Base-by-base conservation (phyloP, 2,113 vertebrate genomes). In the Bufo gargarizans region DNA sequence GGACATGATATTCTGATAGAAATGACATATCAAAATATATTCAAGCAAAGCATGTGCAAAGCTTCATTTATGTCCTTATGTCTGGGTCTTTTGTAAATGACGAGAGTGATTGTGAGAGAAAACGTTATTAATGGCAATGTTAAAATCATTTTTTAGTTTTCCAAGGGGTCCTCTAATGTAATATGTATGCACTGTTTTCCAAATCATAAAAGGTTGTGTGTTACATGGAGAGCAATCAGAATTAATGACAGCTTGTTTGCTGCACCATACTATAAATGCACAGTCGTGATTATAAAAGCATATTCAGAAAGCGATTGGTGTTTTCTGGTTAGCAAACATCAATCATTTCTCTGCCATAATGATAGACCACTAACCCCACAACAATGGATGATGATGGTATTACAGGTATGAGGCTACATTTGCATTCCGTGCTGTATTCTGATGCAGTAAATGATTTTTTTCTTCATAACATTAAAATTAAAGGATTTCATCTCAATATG, bases 261-360 rank as follows among this genome's bases (percentile, higher is more conserved):
- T 17, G 56, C 17, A 17, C 12, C 13, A 3, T 19, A 11, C 22
- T 59, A 8, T 58, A 61, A 58, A 81, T 45, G 59, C 33, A 59
- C 22, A 17, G 47, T n/a, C 9, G 11, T 78, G 77, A 78, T 78
- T 78, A 13, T 55, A 78, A 78, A 22, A 58, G 77, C 55, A 80
- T 58, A 58, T 80, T 80, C 55, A 78, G 20, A 78, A 11, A 14
- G 80, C 45, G 9, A 6, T 65, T 65, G 19, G n/a, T 63, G 58
- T 20, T 82, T 63, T 53, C 17, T 53, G 69, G 19, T 67, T 69
- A 53, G 47, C 55, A 47, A 53, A 50, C 11, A 49, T 33, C 12
- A 49, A 55, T 69, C 33, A 83, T 22, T 49, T 12, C 63, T 83
- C 12, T 50, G 61, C n/a, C 82, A 69, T 83, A 69, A 55, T 83